Evolutionary conservation across 2,113 vertebrate species (phyloP).

Genomic region (Desmodus rotundus): DNA sequence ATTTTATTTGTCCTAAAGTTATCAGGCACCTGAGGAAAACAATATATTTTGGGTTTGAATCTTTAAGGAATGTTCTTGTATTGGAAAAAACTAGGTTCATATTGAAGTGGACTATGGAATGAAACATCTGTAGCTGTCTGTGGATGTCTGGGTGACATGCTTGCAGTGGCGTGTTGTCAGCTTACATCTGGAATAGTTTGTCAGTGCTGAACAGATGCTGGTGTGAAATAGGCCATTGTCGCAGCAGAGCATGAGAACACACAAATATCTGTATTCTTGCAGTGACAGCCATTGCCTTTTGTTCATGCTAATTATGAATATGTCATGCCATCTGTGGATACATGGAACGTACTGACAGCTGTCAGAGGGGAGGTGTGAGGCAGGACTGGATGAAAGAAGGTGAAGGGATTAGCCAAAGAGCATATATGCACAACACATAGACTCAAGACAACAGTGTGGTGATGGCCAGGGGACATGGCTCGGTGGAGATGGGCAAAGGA

Average conservation of each 20-base stretch:
- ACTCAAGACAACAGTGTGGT: no score
- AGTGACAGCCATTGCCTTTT: slow-evolving; percentile 69
- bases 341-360: no score
- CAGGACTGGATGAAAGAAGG: no score
- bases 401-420: no score
- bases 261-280: slow-evolving; percentile 53
- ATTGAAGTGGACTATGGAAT: slow-evolving; percentile 37
- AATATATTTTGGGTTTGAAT: background rate
- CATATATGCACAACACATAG: no score
- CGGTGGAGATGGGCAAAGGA: no score
- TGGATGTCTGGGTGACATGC: slow-evolving; percentile 42
- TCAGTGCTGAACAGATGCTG: slow-evolving; percentile 72
- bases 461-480: no score
- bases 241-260: slow-evolving; percentile 62
- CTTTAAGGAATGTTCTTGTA: slow-evolving; percentile 37
- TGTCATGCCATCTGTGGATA: background rate
- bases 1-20: slow-evolving; percentile 11
- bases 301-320: slow-evolving; percentile 74
- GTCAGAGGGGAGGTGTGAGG: no score
- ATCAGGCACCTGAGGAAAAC: background rate
- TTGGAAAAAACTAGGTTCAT: slow-evolving; percentile 37
- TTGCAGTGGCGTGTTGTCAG: slow-evolving; percentile 38
- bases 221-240: slow-evolving; percentile 75
- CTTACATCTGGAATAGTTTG: slow-evolving; percentile 71
- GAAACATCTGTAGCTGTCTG: slow-evolving; percentile 53